Conservation (phyloP, 2,888 invertebrate species). For the Chymomyza amoena region DNA sequence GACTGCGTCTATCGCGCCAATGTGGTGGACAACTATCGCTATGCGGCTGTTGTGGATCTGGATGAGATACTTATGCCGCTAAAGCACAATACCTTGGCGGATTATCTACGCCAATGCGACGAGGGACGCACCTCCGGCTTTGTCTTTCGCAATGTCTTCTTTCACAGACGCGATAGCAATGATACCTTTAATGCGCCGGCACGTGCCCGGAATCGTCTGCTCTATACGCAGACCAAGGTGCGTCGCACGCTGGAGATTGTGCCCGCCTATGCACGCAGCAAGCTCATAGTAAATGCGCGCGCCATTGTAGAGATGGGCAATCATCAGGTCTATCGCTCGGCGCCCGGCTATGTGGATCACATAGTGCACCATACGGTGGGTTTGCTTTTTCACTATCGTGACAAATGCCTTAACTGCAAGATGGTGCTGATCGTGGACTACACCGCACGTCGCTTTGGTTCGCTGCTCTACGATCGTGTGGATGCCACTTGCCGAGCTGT, state of each 20-base stretch:
- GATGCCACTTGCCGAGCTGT: conserved; percentile 72
- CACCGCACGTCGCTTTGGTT: conserved; percentile 75
- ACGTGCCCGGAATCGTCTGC: conserved; percentile 69
- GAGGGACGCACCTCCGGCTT: conserved; percentile 77
- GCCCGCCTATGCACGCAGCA: conserved; percentile 89
- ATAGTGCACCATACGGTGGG: conserved; percentile 73
- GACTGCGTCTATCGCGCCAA: conserved; percentile 94
- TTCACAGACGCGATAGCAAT: conserved; percentile 79
- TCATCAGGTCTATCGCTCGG: conserved; percentile 84
- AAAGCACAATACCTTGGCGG: conserved; percentile 85
- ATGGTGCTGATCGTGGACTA: conserved; percentile 71
- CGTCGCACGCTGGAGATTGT: conserved; percentile 69
- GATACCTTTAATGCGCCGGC: conserved; percentile 73
- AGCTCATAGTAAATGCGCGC: conserved; percentile 91
- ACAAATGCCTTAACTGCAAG: conserved; percentile 74
- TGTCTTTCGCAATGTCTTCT: conserved; percentile 80
- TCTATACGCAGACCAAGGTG: conserved; percentile 78
- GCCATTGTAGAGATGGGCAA: conserved; percentile 92
- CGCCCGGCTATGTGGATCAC: conserved; percentile 68
- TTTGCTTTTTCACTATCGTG: conserved; percentile 76
- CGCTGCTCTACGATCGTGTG: conserved; percentile 75
- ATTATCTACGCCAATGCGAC: conserved; percentile 68
- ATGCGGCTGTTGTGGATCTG: conserved; percentile 90
- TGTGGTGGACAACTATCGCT: conserved; percentile 84
- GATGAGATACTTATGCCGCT: conserved; percentile 92